A percentile compares a stretch with the other conserved stretches of the same genome.
These are phyloP conservation scores for Trematomus loennbergii DNA, from an alignment of 2,113 vertebrate species.

Conservation along the genomic window DNA sequence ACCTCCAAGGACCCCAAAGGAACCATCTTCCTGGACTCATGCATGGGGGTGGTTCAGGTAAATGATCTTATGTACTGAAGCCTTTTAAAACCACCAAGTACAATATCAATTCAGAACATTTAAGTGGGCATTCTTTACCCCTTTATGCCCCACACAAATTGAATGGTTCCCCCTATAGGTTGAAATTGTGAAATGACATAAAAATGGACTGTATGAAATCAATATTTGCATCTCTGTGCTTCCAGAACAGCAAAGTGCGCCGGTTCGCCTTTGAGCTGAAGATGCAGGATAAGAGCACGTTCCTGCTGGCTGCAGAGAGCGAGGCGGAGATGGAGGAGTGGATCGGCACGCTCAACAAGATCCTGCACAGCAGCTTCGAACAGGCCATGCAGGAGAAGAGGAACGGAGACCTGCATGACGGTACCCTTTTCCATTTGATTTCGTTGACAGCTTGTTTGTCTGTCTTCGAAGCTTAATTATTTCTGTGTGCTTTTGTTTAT, in stretches of 20 bases:
- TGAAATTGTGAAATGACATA: background rate
- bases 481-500: background rate
- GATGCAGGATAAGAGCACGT: conserved; percentile 99
- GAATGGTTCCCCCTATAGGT: too few species aligned
- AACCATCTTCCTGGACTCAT: conserved; percentile 98
- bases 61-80: background rate
- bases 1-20: conserved; percentile 99
- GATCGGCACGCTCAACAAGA: conserved; percentile 94
- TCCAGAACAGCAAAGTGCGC: conserved; percentile 94
- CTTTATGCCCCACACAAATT: too few species aligned
- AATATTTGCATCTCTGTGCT: background rate
- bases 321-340: conserved; percentile 98
- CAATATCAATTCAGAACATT: background rate
- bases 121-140: background rate
- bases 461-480: background rate
- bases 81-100: background rate
- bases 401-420: conserved; percentile 92
- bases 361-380: conserved; percentile 96
- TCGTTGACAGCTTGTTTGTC: background rate
- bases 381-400: conserved; percentile 96
- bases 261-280: conserved; percentile 98
- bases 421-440: conserved; percentile 74
- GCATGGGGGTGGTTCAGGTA: conserved; percentile 98
- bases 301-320: conserved; percentile 94
- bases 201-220: background rate